A percentile compares a stretch with the other conserved stretches of the same genome.
Conservation (phyloP, 2,797 vertebrate species). For the Cephalopachus bancanus region DNA sequence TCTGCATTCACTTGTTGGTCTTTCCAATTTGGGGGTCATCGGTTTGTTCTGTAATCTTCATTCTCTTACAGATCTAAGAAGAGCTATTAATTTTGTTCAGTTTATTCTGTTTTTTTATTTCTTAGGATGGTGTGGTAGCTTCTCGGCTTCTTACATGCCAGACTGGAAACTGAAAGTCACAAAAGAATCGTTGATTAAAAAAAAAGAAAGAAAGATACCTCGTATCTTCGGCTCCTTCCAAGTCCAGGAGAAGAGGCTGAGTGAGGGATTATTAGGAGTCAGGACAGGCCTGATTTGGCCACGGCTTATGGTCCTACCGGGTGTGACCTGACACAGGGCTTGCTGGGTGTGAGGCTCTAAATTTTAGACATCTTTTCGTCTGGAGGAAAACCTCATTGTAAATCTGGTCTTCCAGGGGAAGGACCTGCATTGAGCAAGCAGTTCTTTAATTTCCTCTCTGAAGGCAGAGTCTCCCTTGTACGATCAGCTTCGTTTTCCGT, state of each 20-base stretch:
- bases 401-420: conserved; percentile 67
- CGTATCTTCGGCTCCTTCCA: background rate
- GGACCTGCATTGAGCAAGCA: conserved; percentile 38
- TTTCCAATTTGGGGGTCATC: background rate
- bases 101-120: background rate
- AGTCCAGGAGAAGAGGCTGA: conserved; percentile 20
- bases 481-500: conserved; percentile 65
- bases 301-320: conserved; percentile 58
- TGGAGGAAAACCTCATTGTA: conserved; percentile 46
- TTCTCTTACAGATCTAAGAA: background rate
- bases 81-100: background rate
- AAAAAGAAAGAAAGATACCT: background rate
- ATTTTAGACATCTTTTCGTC: conserved; percentile 53
- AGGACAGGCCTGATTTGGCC: conserved; percentile 14
- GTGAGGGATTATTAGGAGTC: conserved; percentile 26
- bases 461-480: conserved; percentile 59
- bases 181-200: background rate
- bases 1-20: background rate
- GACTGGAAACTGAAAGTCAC: background rate
- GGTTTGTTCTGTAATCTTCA: background rate
- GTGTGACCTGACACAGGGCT: conserved; percentile 67
- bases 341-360: background rate
- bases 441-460: conserved; percentile 76
- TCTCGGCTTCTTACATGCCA: background rate
- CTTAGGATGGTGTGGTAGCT: background rate